Evolutionary conservation across 2,797 vertebrate species (phyloP).

Genomic region (Girardinus metallicus): DNA sequence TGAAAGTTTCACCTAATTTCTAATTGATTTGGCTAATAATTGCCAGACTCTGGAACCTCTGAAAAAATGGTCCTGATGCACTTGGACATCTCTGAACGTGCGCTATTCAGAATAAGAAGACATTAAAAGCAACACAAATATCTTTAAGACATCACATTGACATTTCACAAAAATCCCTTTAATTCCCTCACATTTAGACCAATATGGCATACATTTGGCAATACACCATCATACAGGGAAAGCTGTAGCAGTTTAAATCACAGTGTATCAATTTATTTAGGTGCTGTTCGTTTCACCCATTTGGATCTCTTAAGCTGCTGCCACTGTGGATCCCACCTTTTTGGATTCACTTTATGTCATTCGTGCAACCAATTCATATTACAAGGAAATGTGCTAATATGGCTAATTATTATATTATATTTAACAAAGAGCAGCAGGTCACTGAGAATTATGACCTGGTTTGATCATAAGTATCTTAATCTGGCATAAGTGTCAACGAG

Average conservation of each 20-base stretch:
- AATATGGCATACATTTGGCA: not conserved
- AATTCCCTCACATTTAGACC: not conserved
- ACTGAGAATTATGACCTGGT: not conserved
- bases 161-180: not conserved
- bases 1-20: not conserved
- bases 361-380: too few species aligned
- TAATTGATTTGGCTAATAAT: not conserved
- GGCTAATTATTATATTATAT: not conserved
- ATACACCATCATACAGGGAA: not conserved
- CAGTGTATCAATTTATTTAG: not conserved
- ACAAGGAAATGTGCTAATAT: too few species aligned
- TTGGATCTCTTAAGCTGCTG: not conserved
- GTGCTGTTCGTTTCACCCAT: not conserved
- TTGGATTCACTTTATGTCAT: not conserved
- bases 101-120: not conserved
- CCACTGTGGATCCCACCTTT: not conserved
- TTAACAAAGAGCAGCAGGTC: not conserved
- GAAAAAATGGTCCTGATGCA: not conserved
- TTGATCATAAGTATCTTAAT: not conserved
- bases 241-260: not conserved
- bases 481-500: not conserved
- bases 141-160: too few species aligned
- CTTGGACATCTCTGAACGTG: not conserved
- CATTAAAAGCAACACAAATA: not conserved
- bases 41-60: not conserved